Evolutionary conservation across 1,140 invertebrate species (phyloP).

Genomic region (Dolichoris vasculosae): DNA sequence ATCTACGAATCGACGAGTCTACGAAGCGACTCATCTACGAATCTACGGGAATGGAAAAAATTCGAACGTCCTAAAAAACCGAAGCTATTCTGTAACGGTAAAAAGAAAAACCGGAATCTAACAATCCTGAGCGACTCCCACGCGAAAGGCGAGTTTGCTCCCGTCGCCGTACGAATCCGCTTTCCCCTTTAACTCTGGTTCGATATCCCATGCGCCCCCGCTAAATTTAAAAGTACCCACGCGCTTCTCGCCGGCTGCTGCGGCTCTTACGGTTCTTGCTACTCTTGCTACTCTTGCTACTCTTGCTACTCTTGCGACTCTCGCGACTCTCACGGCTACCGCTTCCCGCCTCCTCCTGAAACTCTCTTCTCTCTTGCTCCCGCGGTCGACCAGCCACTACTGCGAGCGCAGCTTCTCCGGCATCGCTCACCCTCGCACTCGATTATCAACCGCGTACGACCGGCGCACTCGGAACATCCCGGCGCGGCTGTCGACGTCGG

Average conservation of each 20-base stretch:
- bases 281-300: not conserved
- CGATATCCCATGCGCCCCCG: not conserved
- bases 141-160: not conserved
- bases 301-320: not conserved
- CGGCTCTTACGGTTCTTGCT: not conserved
- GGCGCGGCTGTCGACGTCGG: not conserved
- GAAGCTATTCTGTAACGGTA: not conserved
- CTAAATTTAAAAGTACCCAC: slow-evolving; percentile 47
- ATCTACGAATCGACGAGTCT: too few relatives aligned
- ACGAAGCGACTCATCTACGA: too few relatives aligned
- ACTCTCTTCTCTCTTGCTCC: not conserved
- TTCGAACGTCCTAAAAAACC: not conserved
- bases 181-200: not conserved
- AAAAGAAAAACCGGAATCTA: not conserved
- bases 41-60: not conserved
- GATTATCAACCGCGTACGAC: not conserved
- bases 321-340: not conserved
- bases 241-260: not conserved
- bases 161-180: not conserved
- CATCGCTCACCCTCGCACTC: not conserved
- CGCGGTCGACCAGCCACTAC: not conserved
- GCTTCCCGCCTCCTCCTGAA: not conserved
- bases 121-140: not conserved
- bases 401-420: not conserved
- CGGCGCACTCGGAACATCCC: not conserved